A percentile compares a stretch with the other conserved stretches of the same genome.
phyloP scores from a whole-genome alignment of 1,140 invertebrate species.

The Eulimnadia texana region DNA sequence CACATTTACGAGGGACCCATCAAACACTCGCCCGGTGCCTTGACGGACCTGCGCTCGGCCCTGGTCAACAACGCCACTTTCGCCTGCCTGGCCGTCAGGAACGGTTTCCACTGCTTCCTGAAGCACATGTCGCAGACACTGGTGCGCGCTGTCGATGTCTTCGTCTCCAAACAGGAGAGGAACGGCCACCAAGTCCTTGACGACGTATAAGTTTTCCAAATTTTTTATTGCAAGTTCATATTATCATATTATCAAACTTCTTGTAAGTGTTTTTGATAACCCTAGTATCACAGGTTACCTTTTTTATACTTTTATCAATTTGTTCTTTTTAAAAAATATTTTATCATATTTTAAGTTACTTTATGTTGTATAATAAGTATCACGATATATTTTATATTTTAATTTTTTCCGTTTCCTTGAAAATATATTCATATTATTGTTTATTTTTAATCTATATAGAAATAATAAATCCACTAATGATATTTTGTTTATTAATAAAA shows the following conservation, averaged over 20 bases:
- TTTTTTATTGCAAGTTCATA: not conserved
- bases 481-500: constrained; percentile 17
- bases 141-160: constrained; percentile 80
- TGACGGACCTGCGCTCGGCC: constrained; percentile 93
- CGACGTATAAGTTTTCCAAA: constrained; percentile 36
- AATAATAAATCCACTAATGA: not conserved
- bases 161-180: constrained; percentile 86
- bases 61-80: constrained; percentile 99
- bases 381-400: too few species aligned
- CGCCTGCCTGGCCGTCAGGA: constrained; percentile 87
- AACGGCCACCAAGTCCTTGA: constrained; percentile 80
- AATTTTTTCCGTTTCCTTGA: not conserved
- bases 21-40: constrained; percentile 81
- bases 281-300: too few species aligned
- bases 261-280: constrained; percentile 15
- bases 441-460: constrained; percentile 4
- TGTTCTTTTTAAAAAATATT: not conserved
- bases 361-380: too few species aligned
- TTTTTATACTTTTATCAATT: too few species aligned
- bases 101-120: constrained; percentile 93
- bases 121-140: constrained; percentile 80
- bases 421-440: not conserved
- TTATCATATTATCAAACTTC: constrained; percentile 17
- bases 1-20: constrained; percentile 90
- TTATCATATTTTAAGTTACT: not conserved